Evolutionary conservation across 2,113 vertebrate species (phyloP).

Genomic region (Paramisgurnus dabryanus): DNA sequence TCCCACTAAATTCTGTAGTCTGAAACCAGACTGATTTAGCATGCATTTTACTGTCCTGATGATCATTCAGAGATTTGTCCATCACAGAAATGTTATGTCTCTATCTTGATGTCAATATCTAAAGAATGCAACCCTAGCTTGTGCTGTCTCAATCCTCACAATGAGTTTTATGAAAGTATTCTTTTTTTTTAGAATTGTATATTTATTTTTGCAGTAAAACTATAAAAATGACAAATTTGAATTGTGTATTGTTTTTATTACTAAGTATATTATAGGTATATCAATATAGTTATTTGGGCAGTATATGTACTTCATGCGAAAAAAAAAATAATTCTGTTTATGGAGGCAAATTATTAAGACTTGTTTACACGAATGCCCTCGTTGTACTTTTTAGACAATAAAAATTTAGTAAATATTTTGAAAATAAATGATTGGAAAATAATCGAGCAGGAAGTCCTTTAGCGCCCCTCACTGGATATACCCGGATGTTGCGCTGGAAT

Average conservation of each 20-base stretch:
- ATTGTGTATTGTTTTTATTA: not conserved
- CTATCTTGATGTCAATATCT: not conserved
- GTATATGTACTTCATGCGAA: too few relatives aligned
- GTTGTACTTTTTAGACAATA: too few relatives aligned
- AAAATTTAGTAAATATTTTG: too few relatives aligned
- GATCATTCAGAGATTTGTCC: not conserved
- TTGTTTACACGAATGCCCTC: too few relatives aligned
- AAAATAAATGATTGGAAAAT: too few relatives aligned
- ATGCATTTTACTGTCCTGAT: not conserved
- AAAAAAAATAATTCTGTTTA: too few relatives aligned
- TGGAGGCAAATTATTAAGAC: too few relatives aligned
- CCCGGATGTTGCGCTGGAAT: not conserved
- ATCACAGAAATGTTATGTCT: not conserved
- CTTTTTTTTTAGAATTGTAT: slow-evolving; percentile 18
- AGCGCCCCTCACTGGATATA: slow-evolving; percentile 1
- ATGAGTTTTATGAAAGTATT: slow-evolving; percentile 1
- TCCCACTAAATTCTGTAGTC: not conserved
- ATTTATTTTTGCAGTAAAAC: slow-evolving; percentile 41
- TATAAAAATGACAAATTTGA: not conserved
- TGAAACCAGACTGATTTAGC: not conserved
- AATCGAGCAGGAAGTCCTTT: not conserved
- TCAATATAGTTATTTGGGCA: not conserved
- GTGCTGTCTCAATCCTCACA: not conserved
- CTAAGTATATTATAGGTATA: not conserved
- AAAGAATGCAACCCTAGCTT: not conserved